phyloP scores from a whole-genome alignment of 2,113 vertebrate genomes.

The Poecile atricapillus region DNA sequence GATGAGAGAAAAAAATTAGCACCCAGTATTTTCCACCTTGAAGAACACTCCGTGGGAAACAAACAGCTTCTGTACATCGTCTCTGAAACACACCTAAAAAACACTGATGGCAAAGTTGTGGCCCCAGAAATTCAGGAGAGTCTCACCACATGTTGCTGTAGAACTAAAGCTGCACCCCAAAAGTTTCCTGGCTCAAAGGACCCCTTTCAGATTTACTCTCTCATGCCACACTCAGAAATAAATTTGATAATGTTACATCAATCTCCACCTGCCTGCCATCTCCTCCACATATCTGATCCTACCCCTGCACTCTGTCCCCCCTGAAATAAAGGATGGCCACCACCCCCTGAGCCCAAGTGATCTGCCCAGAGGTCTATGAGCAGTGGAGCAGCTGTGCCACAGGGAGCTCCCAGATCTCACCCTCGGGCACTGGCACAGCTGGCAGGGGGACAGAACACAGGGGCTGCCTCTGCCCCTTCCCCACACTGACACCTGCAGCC shows the following conservation, averaged over 20 bases:
- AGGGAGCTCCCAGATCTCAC: constrained; percentile 11
- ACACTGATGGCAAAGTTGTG: not conserved
- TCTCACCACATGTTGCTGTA: not conserved
- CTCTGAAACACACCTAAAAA: not conserved
- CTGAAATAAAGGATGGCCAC: not conserved
- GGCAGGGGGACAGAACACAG: not conserved
- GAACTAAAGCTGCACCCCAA: not conserved
- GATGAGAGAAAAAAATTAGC: not conserved
- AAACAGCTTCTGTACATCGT: not conserved
- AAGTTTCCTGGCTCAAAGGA: not conserved
- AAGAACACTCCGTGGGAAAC: not conserved
- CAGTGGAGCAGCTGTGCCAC: not conserved
- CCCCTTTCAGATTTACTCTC: not conserved
- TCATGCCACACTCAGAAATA: not conserved
- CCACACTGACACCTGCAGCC: not conserved
- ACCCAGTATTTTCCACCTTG: not conserved
- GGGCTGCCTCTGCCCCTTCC: not conserved
- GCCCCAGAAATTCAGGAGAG: not conserved
- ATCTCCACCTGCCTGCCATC: not conserved
- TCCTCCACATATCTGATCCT: not conserved
- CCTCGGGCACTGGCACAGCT: not conserved
- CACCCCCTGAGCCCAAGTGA: not conserved
- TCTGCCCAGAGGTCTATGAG: not conserved
- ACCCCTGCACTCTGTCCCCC: not conserved
- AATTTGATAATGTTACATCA: not conserved